phyloP scores from a whole-genome alignment of 2,113 vertebrate species.

The Lichenostomus cassidix region DNA sequence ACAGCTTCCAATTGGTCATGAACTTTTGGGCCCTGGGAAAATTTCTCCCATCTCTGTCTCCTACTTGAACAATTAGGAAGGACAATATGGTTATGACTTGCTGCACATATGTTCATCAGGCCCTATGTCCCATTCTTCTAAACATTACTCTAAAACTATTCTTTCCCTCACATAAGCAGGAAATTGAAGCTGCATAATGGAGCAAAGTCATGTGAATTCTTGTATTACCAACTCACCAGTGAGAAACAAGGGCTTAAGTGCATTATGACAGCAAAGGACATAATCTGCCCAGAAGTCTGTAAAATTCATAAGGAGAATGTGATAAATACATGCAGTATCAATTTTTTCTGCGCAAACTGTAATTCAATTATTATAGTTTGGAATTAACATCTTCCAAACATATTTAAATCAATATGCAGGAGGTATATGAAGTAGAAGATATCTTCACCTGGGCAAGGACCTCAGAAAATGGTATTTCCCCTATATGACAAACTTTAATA shows the following conservation, averaged over 20 bases:
- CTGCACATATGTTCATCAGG: not conserved
- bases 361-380: conserved; percentile 8
- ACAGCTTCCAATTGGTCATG: not conserved
- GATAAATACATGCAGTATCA: not conserved
- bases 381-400: conserved; percentile 57
- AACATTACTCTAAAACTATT: conserved; percentile 1
- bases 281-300: not conserved
- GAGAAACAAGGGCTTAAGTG: not conserved
- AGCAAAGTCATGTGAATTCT: not conserved
- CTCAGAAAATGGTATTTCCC: conserved; percentile 64
- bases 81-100: not conserved
- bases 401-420: conserved; percentile 67
- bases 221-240: not conserved
- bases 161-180: not conserved
- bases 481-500: conserved; percentile 31
- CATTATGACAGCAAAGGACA: not conserved
- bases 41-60: not conserved
- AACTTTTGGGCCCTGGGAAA: not conserved
- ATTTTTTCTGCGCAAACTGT: not conserved
- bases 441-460: conserved; percentile 35
- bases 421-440: conserved; percentile 50
- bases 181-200: not conserved
- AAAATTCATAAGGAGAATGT: not conserved
- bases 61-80: not conserved
- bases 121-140: not conserved